Percentiles rank a stretch among this genome's conserved stretches.
phyloP scores from a whole-genome alignment of 2,888 invertebrate species.

The Phaonia tiefii region DNA sequence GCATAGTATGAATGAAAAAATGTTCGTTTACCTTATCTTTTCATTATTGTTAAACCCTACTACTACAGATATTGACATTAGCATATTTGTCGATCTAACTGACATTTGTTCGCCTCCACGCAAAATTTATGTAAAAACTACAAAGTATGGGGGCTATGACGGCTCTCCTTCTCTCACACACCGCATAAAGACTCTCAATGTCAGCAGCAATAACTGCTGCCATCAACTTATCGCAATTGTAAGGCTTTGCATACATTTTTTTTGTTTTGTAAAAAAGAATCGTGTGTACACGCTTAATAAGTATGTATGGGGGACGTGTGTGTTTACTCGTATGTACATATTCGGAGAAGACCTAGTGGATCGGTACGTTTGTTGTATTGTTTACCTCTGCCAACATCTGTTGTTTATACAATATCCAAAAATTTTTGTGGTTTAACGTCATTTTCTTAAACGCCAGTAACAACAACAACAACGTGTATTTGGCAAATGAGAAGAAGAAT shows the following conservation, averaged over 20 bases:
- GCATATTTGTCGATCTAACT: constrained; percentile 61
- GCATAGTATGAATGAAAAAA: constrained; percentile 56
- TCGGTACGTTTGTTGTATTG: constrained; percentile 47
- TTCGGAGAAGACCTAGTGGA: neutral
- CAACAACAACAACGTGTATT: neutral
- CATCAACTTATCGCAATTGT: constrained; percentile 59
- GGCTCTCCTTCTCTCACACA: constrained; percentile 7
- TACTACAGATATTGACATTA: constrained; percentile 51
- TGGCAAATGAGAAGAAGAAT: constrained; percentile 12
- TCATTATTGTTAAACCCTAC: neutral
- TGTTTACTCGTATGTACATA: neutral
- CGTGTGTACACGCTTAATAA: constrained; percentile 1
- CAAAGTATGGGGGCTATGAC: constrained; percentile 15
- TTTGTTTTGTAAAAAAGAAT: constrained; percentile 5
- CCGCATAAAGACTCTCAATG: constrained; percentile 56
- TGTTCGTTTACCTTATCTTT: constrained; percentile 57
- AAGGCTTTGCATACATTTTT: constrained; percentile 51
- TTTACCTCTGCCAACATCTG: constrained; percentile 62
- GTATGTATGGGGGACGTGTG: neutral
- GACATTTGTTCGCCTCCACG: constrained; percentile 65
- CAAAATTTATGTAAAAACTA: constrained; percentile 54
- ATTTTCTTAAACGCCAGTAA: constrained; percentile 46
- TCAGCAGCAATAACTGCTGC: constrained; percentile 51
- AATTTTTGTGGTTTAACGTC: constrained; percentile 61
- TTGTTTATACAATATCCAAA: constrained; percentile 55